Percentiles rank a stretch among this genome's conserved stretches.
phyloP scores from a whole-genome alignment of 1,140 invertebrate genomes.

The Drosophila mauritiana region DNA sequence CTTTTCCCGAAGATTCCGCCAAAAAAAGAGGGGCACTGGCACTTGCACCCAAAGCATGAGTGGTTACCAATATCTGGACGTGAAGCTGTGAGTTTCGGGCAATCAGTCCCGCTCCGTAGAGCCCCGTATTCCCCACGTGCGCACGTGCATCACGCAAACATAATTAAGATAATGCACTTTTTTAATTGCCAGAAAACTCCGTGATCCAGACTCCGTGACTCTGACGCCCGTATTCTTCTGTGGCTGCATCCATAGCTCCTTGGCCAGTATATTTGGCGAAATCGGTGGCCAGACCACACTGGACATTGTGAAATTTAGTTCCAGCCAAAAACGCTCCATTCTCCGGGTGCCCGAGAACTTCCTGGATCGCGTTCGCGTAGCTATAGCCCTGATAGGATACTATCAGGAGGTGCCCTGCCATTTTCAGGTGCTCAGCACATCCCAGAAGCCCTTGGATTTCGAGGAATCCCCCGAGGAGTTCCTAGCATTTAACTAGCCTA shows the following conservation, averaged over 20 bases:
- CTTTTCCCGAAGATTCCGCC: conserved; percentile 13
- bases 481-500: conserved; percentile 6
- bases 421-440: conserved; percentile 86
- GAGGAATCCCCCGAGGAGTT: conserved; percentile 18
- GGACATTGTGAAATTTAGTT: conserved; percentile 87
- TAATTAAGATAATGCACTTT: conserved; percentile 24
- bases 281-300: conserved; percentile 86
- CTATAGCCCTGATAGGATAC: conserved; percentile 86
- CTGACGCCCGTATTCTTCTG: conserved; percentile 86
- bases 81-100: conserved; percentile 84
- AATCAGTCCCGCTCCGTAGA: neutral
- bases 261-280: conserved; percentile 87
- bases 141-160: conserved; percentile 5
- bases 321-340: conserved; percentile 85
- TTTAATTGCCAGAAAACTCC: conserved; percentile 85
- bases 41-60: conserved; percentile 64
- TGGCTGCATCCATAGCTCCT: conserved; percentile 86
- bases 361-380: conserved; percentile 86
- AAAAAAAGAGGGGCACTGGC: conserved; percentile 10
- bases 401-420: conserved; percentile 86
- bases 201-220: conserved; percentile 71
- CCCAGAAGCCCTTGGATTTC: conserved; percentile 62
- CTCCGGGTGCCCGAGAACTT: conserved; percentile 86
- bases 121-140: conserved; percentile 31
- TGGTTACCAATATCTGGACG: conserved; percentile 79